Base-by-base conservation (phyloP, 2,888 invertebrate species). In the Macrosiphum euphorbiae region DNA sequence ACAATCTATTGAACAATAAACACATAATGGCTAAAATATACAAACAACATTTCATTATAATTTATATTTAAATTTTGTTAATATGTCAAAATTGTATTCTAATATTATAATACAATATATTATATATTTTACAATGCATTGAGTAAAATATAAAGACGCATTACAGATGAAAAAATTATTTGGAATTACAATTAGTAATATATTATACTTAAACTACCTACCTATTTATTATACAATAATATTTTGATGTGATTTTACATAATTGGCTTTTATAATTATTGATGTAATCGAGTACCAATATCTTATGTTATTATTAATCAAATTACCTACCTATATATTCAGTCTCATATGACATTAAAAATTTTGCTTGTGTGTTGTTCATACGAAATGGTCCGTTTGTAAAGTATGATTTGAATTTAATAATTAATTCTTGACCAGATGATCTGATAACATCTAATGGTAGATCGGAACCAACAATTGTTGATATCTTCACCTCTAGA, bases 341-440 rank as follows among this genome's bases (percentile, higher is more conserved):
- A 41, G 84, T 28, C 1, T 3, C 8, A 20, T 90, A 93, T 28
- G 44, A 24, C 1, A 93, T 84, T 50, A 61, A 47, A 85, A 93
- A 93, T 28, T 61, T 89, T n/a, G 89, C 84, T 11, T n/a, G n/a
- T 24, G 28, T 52, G 24, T 55, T 55, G 26, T 89, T 85, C 5
- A 24, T 5, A 26, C 11, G 26, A 61, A 50, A 50, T 20, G 58
- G 90, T 11, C 61, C 85, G n/a, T 78, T 92, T 78, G 4, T 85
- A 47, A n/a, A 35, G 20, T 89, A 35, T 24, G 93, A 93, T 90
- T 93, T 93, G 28, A 93, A 93, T 61, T 93, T 93, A 44, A 93
- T 86, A 5, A 93, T 47, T 58, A 93, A 35, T 93, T 93, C 89
- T 26, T 20, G 13, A 28, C 93, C 84, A 0, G 89, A 61, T 8